Conservation (phyloP, 1,140 invertebrate genomes). For the Bombus confusus region DNA sequence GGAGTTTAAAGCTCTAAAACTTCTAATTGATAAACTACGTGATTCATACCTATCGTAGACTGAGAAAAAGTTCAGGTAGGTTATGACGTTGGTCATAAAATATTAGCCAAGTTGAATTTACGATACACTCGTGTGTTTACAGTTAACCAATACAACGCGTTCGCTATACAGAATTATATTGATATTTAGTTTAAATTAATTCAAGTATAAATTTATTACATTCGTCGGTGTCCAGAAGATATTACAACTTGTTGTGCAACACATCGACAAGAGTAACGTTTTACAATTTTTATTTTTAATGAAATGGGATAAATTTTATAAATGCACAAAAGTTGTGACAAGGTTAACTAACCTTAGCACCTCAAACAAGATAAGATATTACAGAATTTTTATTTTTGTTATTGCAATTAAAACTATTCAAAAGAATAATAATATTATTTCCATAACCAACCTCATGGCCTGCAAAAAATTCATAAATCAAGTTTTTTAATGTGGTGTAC, state of each 20-base stretch:
- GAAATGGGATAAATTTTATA: constrained; percentile 10
- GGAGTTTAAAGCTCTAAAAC: constrained; percentile 50
- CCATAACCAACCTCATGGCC: constrained; percentile 43
- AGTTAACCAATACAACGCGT: constrained; percentile 11
- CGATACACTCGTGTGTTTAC: constrained; percentile 20
- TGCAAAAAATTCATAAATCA: constrained; percentile 21
- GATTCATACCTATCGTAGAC: constrained; percentile 48
- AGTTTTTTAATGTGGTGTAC: constrained; percentile 11
- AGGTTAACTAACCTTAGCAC: constrained; percentile 1
- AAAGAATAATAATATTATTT: background rate
- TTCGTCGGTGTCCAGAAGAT: background rate
- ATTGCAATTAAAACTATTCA: background rate
- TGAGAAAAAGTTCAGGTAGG: constrained; percentile 47
- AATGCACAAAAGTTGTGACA: background rate
- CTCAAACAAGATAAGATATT: background rate
- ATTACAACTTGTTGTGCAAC: constrained; percentile 42
- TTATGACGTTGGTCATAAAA: constrained; percentile 48
- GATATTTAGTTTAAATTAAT: background rate
- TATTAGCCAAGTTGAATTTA: constrained; percentile 26
- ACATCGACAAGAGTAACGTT: background rate
- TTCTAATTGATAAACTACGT: constrained; percentile 57
- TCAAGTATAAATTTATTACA: background rate
- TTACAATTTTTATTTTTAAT: background rate
- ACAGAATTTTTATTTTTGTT: background rate
- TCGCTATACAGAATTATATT: background rate